Evolutionary conservation across 2,888 invertebrate species (phyloP), one percentile per base, ranked within the genome.

Genomic region (Leptinotarsa haldemani): DNA sequence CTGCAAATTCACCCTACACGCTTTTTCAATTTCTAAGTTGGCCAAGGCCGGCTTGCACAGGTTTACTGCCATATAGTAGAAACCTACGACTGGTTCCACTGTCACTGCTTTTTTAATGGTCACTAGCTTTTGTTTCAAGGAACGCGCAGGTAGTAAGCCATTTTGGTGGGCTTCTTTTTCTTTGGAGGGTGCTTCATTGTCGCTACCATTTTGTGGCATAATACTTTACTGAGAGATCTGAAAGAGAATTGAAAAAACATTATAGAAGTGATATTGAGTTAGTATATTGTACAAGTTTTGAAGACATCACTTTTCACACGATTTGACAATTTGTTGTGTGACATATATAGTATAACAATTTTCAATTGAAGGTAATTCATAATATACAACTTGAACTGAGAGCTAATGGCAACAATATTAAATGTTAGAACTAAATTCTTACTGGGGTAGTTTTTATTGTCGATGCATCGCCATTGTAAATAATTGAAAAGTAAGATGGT

Each of bases 11-110:
- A 88, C 88, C 46, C 89, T 88, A 80, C 90, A 91, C 16, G 90
- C 89, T 83, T 91, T 91, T 80, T 91, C 90, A 79, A 90, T 85
- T 77, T 90, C 90, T 1, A 91, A 83, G 78, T 89, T 89, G 71
- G 89, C 88, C 1, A 90, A 86, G 4, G 90, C 89, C 3, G 90
- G 84, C 53, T 79, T 82, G 30, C 85, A 83, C 1, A 88, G 76
- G 16, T 81, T 79, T n/a, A 82, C 73, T 12, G 84, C 85, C 76
- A 85, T 81, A 58, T 86, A 76, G 74, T 85, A 87, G 50, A 82
- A 83, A 1, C 82, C 84, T 40, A 87, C 65, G 47, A 87, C 56
- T 4, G 87, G 87, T 77, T 87, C 87, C 9, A 87, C 83, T 4
- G 86, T 87, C 58, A 86, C 79, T 50, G 86, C 77, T 70, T 84